These are phyloP conservation scores for Hiodon alosoides DNA, from an alignment of 2,113 vertebrate genomes.

Conservation along the genomic window DNA sequence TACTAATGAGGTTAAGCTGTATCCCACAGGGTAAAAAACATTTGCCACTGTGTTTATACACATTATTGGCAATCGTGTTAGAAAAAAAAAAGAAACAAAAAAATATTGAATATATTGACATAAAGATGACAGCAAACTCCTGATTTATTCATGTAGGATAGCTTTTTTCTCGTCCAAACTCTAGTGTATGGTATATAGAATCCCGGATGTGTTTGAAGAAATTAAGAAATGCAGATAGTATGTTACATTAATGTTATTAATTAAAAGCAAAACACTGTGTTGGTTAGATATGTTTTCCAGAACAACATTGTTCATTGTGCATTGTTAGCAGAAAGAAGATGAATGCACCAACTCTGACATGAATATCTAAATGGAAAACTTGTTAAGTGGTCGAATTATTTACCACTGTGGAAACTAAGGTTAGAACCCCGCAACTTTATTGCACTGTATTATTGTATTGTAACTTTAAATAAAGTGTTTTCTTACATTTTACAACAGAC, in stretches of 20 bases:
- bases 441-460: too few species aligned
- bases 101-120: conserved; percentile 29
- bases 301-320: background rate
- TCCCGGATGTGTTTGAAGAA: too few species aligned
- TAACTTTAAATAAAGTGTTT: too few species aligned
- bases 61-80: conserved; percentile 41
- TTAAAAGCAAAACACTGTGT: too few species aligned
- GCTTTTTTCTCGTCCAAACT: background rate
- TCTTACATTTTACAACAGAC: too few species aligned
- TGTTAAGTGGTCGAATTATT: too few species aligned
- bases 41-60: conserved; percentile 47
- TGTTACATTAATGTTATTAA: too few species aligned
- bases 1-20: conserved; percentile 56
- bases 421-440: too few species aligned
- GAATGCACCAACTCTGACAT: background rate
- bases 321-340: background rate
- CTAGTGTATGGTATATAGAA: background rate
- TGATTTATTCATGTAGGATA: conserved; percentile 28
- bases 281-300: background rate
- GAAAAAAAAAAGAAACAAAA: conserved; percentile 29
- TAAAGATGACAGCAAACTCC: conserved; percentile 39
- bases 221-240: too few species aligned
- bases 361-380: background rate
- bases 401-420: too few species aligned
- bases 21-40: conserved; percentile 41